Base-by-base conservation (phyloP, 2,888 invertebrate species). In the Drosophila maculinotata region DNA sequence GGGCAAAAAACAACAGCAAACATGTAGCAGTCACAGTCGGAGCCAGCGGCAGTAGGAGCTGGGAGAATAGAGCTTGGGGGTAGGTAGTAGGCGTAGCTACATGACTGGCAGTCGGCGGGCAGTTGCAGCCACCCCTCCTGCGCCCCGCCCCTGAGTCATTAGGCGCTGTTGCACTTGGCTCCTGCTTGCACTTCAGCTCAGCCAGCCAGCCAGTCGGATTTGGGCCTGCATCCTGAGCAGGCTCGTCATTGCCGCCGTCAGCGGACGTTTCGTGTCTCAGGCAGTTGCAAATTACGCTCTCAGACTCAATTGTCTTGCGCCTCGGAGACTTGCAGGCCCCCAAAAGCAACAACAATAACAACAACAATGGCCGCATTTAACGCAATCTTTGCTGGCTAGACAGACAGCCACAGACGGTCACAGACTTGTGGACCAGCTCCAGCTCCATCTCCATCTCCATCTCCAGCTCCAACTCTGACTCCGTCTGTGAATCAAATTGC, bases 261-360 rank as follows among this genome's bases (percentile, higher is more conserved):
- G 47, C 59, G 58, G 63, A 73, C 81, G 66, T 48, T 62, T 45
- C 63, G 72, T 74, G 89, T 89, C 84, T 86, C 87, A 88, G 89
- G 84, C 87, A 88, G 89, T 82, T 85, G 89, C 89, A 88, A 87
- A 89, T 87, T 89, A 87, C 81, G 84, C 87, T 87, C 86, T 77
- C 87, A 88, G 86, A 85, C 89, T 79, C 89, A 85, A 89, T 89
- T 88, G 88, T 87, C 89, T 88, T 89, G 83, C 69, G 88, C 86
- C 84, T 85, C 36, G 44, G 85, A 81, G 86, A 78, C 76, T 72
- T 60, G 48, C 63, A 51, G 54, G 41, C 68, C 47, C 49, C 73
- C 51, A 58, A 69, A 52, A 71, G 67, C 63, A 76, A 80, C 67
- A 54, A 54, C 31, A 9, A 66, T 41, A 54, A 44, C 66, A 65